Evolutionary conservation across 2,888 invertebrate species (phyloP), one percentile per base, ranked within the genome.

Genomic region (Serrognathus titanus): DNA sequence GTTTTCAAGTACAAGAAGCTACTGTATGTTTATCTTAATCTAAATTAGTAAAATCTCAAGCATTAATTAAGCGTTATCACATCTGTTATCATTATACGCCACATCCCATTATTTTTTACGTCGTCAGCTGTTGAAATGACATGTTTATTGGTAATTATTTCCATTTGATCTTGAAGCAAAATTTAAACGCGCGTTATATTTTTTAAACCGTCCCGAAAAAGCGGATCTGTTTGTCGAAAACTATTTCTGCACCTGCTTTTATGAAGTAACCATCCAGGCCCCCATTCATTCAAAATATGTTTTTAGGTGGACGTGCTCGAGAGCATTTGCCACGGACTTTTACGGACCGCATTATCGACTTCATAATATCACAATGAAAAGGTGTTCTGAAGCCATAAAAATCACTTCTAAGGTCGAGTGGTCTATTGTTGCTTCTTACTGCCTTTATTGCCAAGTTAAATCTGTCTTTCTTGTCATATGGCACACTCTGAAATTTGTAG

Each of bases 21-120:
- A 62, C 65, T 65, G 65, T 65, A 54, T 58, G 60, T 58, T 69
- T 69, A 69, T 69, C 69, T 68, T 60, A 60, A 70, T 70, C 69
- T 69, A 68, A 70, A 70, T 70, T 70, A 70, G 70, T 70, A 63
- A 69, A 69, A 69, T 67, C 68, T 68, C 66, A 58, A 63, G 61
- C 68, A 65, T 69, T 70, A 69, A 70, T 70, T 70, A 69, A 69
- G 66, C 64, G 63, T 70, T 70, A 70, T 70, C 69, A 63, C 63
- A 53, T 57, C 59, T 61, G 60, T 66, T 66, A 69, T 69, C 69
- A 63, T 67, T 66, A 66, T 63, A 59, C 63, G 66, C 62, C 60
- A 64, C 65, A 65, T 62, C 58, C 66, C 67, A 64, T 66, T 57
- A 63, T 61, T 64, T 66, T 59, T 61, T 62, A 62, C 62, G 66